phyloP scores from a whole-genome alignment of 2,888 invertebrate genomes.

The Pyralis farinalis region DNA sequence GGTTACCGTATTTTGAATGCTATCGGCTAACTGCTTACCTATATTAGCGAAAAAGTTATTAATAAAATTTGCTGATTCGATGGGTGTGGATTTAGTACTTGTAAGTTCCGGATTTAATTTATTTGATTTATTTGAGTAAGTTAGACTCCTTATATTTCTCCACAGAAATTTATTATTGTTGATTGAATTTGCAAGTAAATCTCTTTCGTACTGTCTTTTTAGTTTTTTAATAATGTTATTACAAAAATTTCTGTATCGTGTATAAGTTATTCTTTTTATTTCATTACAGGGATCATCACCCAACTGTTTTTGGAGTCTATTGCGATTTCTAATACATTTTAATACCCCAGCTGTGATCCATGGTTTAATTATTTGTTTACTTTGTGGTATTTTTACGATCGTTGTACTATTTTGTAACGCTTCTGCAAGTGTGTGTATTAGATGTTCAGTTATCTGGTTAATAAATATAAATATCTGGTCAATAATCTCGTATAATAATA shows the following conservation, averaged over 20 bases:
- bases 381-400: slow-evolving; percentile 1
- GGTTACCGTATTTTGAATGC: not conserved
- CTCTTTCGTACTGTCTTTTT: slow-evolving; percentile 8
- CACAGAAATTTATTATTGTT: not conserved
- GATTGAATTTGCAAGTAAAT: slow-evolving; percentile 4
- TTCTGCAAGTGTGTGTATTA: not conserved
- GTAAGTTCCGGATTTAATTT: not conserved
- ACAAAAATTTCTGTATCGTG: slow-evolving; percentile 4
- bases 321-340: slow-evolving; percentile 11
- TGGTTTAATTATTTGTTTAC: slow-evolving; percentile 9
- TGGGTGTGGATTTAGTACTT: not conserved
- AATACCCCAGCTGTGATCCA: slow-evolving; percentile 13
- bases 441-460: no score
- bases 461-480: not conserved
- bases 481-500: no score
- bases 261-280: not conserved
- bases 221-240: slow-evolving; percentile 9
- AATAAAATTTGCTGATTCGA: not conserved
- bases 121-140: not conserved
- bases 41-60: slow-evolving; percentile 8
- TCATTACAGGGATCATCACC: slow-evolving; percentile 7
- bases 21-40: slow-evolving; percentile 8
- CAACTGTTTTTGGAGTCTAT: slow-evolving; percentile 10
- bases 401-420: slow-evolving; percentile 3
- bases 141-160: not conserved